Conservation (phyloP, 1,140 invertebrate genomes). For the Caerostris darwini region DNA sequence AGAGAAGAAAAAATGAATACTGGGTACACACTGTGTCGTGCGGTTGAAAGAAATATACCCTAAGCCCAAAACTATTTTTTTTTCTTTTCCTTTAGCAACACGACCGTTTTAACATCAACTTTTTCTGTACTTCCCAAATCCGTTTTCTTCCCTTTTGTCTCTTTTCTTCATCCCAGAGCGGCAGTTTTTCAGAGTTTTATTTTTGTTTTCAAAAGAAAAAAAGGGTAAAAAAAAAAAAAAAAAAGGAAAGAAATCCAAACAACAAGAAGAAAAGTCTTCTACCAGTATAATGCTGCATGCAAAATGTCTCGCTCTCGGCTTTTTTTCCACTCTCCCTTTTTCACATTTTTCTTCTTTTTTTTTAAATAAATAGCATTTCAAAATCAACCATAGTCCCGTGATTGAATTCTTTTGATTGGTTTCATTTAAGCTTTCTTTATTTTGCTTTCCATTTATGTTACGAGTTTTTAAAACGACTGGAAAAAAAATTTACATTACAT, state of each 20-base stretch:
- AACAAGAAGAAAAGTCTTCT: background rate
- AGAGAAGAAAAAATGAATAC: background rate
- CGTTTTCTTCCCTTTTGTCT: conserved; percentile 52
- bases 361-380: conserved; percentile 26
- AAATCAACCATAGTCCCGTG: conserved; percentile 18
- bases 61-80: conserved; percentile 7
- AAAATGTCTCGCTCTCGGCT: background rate
- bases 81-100: too few relatives aligned
- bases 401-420: conserved; percentile 48
- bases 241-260: background rate
- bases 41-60: conserved; percentile 32
- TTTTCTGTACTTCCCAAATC: conserved; percentile 50
- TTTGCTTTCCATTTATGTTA: background rate
- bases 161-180: conserved; percentile 16
- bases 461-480: too few relatives aligned
- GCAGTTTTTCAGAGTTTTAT: too few relatives aligned
- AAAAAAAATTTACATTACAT: too few relatives aligned
- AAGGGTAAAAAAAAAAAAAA: background rate
- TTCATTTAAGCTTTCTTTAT: conserved; percentile 46
- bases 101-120: conserved; percentile 34
- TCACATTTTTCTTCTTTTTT: background rate
- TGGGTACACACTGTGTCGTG: conserved; percentile 1
- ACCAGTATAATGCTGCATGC: conserved; percentile 3
- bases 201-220: background rate
- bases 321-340: background rate